Percentiles rank a stretch among this genome's conserved stretches.
Conservation (phyloP, 1,140 invertebrate species). For the Pogonomyrmex californicus region DNA sequence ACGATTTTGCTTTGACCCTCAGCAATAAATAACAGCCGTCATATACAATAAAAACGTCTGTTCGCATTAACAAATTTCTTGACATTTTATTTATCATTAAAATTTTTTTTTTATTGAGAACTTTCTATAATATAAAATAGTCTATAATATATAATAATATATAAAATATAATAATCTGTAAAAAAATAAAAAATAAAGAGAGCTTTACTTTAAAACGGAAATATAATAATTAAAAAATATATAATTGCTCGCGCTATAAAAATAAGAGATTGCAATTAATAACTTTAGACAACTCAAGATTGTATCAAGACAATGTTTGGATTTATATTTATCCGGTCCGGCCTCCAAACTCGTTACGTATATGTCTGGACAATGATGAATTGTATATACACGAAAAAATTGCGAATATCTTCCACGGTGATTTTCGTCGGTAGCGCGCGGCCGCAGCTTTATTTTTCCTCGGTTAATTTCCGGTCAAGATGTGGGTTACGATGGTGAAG, state of each 20-base stretch:
- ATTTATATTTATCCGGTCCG: conserved; percentile 36
- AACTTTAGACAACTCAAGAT: neutral
- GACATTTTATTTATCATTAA: neutral
- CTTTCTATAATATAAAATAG: no score
- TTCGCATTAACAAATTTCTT: neutral
- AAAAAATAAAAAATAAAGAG: no score
- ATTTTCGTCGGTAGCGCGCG: conserved; percentile 55
- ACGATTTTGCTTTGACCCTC: neutral
- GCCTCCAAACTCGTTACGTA: conserved; percentile 41
- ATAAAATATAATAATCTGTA: no score
- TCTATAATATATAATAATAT: no score
- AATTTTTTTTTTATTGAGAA: no score
- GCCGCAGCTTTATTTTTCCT: conserved; percentile 55
- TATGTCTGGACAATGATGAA: conserved; percentile 56
- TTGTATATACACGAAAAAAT: conserved; percentile 48
- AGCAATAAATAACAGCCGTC: neutral
- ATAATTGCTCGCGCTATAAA: neutral
- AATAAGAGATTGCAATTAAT: neutral
- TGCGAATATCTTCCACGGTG: conserved; percentile 44
- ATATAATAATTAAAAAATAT: no score
- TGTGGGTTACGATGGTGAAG: conserved; percentile 62
- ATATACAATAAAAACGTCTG: neutral
- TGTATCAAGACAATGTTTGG: conserved; percentile 17
- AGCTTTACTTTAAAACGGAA: no score
- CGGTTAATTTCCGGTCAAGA: conserved; percentile 59